Evolutionary conservation across 2,113 vertebrate species (phyloP).

Genomic region (Calonectris borealis): DNA sequence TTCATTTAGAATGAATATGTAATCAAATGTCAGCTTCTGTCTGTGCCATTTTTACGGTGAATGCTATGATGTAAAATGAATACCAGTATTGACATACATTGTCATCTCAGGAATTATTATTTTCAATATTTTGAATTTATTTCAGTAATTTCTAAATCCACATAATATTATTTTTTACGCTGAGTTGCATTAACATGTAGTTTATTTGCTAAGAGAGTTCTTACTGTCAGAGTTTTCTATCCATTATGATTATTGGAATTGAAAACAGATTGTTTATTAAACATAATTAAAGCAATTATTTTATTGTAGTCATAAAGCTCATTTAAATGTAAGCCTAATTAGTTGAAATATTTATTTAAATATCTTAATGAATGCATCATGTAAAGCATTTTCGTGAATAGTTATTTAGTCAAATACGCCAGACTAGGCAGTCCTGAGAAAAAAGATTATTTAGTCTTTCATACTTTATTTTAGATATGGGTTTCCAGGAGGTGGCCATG

Average conservation of each 20-base stretch:
- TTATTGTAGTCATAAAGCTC: constrained; percentile 40
- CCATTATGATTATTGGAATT: neutral
- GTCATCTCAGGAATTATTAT: neutral
- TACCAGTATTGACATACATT: neutral
- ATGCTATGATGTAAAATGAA: neutral
- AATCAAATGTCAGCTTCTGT: neutral
- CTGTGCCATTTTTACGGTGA: neutral
- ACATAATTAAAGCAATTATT: constrained; percentile 51
- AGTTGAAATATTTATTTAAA: constrained; percentile 41
- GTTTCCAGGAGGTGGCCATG: constrained; percentile 76
- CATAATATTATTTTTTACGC: neutral
- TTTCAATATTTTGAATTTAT: neutral
- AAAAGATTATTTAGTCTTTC: neutral
- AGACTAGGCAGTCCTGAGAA: neutral
- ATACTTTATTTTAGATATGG: constrained; percentile 76
- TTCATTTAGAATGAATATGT: neutral
- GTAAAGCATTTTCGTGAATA: neutral
- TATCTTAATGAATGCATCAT: neutral
- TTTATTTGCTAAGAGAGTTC: neutral
- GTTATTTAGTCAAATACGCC: neutral
- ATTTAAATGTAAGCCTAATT: constrained; percentile 48
- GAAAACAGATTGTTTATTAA: constrained; percentile 52
- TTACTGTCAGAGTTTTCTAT: neutral
- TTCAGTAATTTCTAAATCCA: neutral
- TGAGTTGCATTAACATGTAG: neutral